phyloP scores from a whole-genome alignment of 1,140 invertebrate genomes.

The Drosophila sechellia region DNA sequence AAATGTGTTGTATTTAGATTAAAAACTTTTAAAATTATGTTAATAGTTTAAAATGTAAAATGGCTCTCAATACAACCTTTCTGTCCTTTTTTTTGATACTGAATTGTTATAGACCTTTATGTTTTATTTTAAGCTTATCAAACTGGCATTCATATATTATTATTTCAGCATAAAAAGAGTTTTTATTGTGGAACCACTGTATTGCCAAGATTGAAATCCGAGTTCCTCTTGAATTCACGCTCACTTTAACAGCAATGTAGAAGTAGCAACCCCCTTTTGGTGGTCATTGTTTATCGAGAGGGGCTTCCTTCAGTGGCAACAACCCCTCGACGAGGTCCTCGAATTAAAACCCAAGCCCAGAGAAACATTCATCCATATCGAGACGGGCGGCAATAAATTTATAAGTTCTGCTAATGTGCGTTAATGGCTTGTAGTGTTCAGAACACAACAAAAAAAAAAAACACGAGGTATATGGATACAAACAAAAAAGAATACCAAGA shows the following conservation, averaged over 20 bases:
- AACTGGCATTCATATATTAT: not conserved
- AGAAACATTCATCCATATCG: constrained; percentile 42
- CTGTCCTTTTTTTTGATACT: too few species aligned
- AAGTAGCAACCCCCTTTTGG: constrained; percentile 35
- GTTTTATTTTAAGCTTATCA: not conserved
- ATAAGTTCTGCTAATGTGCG: constrained; percentile 78
- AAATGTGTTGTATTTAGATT: not conserved
- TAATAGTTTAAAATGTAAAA: not conserved
- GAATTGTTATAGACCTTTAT: too few species aligned
- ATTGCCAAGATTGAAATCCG: not conserved
- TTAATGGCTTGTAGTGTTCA: constrained; percentile 78
- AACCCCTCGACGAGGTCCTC: constrained; percentile 10
- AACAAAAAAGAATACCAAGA: constrained; percentile 1
- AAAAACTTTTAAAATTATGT: not conserved
- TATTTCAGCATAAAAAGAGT: too few species aligned
- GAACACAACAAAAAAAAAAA: constrained; percentile 10
- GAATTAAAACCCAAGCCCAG: constrained; percentile 23
- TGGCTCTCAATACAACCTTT: too few species aligned
- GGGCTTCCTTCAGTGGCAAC: constrained; percentile 5
- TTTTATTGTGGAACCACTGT: constrained; percentile 9
- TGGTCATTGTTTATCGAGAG: constrained; percentile 28
- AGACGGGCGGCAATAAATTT: constrained; percentile 72
- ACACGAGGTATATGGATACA: not conserved
- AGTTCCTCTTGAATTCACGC: constrained; percentile 52
- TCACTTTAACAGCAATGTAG: constrained; percentile 58